Percentiles rank a stretch among this genome's conserved stretches.
These are phyloP conservation scores for Drosophila paranaensis DNA, from an alignment of 2,888 invertebrate species.

Conservation along the genomic window DNA sequence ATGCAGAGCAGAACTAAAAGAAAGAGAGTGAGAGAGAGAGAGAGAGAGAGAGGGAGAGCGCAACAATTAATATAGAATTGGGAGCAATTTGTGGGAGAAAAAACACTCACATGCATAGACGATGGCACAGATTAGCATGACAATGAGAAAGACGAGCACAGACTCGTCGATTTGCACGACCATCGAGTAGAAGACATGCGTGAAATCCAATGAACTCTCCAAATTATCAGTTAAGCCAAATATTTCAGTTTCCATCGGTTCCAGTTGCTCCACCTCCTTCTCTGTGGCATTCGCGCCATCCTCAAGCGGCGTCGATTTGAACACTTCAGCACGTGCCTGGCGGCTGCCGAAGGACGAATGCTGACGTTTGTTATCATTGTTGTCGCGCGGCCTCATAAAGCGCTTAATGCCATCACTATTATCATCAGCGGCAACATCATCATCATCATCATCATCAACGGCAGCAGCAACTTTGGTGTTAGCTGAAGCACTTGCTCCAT, in stretches of 20 bases:
- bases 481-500: slow-evolving; percentile 10
- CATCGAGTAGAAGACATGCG: slow-evolving; percentile 50
- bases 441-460: not conserved
- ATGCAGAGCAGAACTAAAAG: slow-evolving; percentile 88
- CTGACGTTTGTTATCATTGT: slow-evolving; percentile 26
- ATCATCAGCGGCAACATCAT: slow-evolving; percentile 23
- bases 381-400: slow-evolving; percentile 59
- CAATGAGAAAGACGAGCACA: slow-evolving; percentile 81
- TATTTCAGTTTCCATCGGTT: slow-evolving; percentile 8
- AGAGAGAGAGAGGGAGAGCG: not conserved
- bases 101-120: slow-evolving; percentile 86
- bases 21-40: not conserved
- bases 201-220: slow-evolving; percentile 71
- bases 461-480: not conserved
- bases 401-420: slow-evolving; percentile 49
- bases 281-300: slow-evolving; percentile 11
- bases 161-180: slow-evolving; percentile 81
- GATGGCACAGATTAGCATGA: slow-evolving; percentile 85
- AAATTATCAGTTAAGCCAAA: slow-evolving; percentile 65
- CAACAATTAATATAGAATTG: slow-evolving; percentile 24
- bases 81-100: slow-evolving; percentile 18
- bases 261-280: not conserved
- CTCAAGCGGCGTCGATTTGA: slow-evolving; percentile 27
- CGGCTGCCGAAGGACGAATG: slow-evolving; percentile 16
- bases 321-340: slow-evolving; percentile 63